Evolutionary conservation across 2,113 vertebrate genomes (phyloP), one percentile per base, ranked within the genome.

Genomic region (Pica pica): DNA sequence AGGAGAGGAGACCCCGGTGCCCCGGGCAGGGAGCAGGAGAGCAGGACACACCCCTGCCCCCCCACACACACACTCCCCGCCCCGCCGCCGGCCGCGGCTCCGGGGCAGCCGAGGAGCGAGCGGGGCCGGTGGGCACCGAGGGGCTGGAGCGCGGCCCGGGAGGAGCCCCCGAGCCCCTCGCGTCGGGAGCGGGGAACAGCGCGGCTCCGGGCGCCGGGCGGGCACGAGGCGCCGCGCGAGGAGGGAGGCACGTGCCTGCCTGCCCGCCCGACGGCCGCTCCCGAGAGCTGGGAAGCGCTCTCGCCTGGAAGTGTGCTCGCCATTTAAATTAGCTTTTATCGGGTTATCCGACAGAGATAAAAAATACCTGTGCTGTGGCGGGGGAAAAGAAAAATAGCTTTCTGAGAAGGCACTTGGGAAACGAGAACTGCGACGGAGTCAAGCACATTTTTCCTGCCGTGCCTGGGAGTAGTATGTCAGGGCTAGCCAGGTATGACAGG

Each of bases 31-130:
- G n/a, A 44, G 59, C 75, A 75, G 61, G 92, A 85, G 44, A 39
- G 59, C 82, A 93, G 71, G 95, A 95, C 95, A 90, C 93, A 53
- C 88, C 83, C 94, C 92, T 65, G 44, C 35, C 28, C 30, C 28
- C 16, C 10, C 11, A 2, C 23, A 14, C 39, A 4, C 41, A 8
- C 30, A 18, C 76, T 9, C 47, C 49, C 90, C 30, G 64, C 82
- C 85, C 78, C 67, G 73, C 78, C 56, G 55, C 47, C 41, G 61
- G 37, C 31, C 50, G 59, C 28, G 31, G 11, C 69, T n/a, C 46
- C 9, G 14, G 37, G 52, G 31, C 68, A 8, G 39, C 27, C 18
- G 31, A 27, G 35, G 30, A 47, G 30, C 4, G 14, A n/a, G 42
- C 57, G 47, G 59, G 53, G 7, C 15, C 4, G 7, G 16, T 1